These are phyloP conservation scores for Amblyopsis hoosieri DNA, from an alignment of 2,797 vertebrate genomes.

Conservation along the genomic window DNA sequence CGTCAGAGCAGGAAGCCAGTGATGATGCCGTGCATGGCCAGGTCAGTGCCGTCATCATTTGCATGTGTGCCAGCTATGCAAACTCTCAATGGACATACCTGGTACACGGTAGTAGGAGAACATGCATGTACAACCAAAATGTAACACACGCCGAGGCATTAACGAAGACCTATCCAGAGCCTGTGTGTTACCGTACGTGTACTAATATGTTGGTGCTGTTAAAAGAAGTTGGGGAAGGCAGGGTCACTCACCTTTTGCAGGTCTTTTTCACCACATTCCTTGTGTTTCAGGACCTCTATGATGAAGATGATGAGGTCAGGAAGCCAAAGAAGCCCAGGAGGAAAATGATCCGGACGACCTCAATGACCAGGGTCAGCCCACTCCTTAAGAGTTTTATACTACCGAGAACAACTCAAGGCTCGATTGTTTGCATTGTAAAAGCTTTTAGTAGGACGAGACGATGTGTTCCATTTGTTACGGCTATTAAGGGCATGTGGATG, in stretches of 20 bases:
- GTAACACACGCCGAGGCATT: no score
- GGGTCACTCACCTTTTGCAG: neutral
- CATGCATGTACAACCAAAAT: neutral
- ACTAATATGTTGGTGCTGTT: no score
- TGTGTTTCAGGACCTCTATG: slow-evolving; percentile 80
- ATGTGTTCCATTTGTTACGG: slow-evolving; percentile 55
- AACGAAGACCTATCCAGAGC: no score
- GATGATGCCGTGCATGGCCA: slow-evolving; percentile 79
- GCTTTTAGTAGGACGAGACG: slow-evolving; percentile 58
- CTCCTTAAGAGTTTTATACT: neutral
- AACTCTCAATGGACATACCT: neutral
- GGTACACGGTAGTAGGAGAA: neutral
- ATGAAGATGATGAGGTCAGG: slow-evolving; percentile 84
- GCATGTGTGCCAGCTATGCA: neutral
- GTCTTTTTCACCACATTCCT: neutral
- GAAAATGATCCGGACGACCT: slow-evolving; percentile 85
- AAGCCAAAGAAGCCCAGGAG: slow-evolving; percentile 84
- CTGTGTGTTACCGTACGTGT: no score
- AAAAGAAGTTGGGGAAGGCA: neutral
- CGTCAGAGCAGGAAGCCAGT: slow-evolving; percentile 82
- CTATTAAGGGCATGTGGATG: slow-evolving; percentile 66
- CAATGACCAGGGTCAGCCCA: slow-evolving; percentile 80
- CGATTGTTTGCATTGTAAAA: slow-evolving; percentile 34
- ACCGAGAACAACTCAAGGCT: slow-evolving; percentile 1
- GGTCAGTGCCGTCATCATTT: slow-evolving; percentile 55